Base-by-base conservation (phyloP, 2,113 vertebrate species). In the Pomatorhinus ruficollis region DNA sequence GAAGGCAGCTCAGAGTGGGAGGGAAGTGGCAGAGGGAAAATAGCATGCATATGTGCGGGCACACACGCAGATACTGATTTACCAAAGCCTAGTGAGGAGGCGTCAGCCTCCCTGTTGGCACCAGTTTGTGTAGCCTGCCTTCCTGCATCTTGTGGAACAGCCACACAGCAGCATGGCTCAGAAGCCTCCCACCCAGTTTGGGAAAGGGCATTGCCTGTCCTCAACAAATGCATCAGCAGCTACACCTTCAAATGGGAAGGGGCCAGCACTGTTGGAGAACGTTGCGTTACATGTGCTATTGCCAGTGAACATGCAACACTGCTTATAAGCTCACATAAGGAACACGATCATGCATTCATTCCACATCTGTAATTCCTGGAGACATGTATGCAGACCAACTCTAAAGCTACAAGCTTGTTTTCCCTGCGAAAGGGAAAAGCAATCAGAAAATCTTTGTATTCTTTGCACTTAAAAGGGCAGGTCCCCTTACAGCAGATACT, bases 401-500 rank as follows among this genome's bases (percentile, higher is more conserved):
- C 49, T 44, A 75, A 68, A 70, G 35, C 15, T 53, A 22, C 15
- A 70, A 66, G 12, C 15, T n/a, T 33, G 12, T 63, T 63, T 77
- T 37, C 59, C 33, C 33, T 23, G 30, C 0, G 11, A 53, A 81
- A 65, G 52, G 25, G 5, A 54, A 39, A 60, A 72, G 21, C 30
- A 68, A 85, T 33, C 40, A 71, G 42, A 70, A 90, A 86, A 77
- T 7, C 5, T 40, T 42, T 28, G 19, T 56, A 45, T 75, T 87
- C 60, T 78, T 83, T 89, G 64, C 68, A 54, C 31, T 88, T 92
- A 66, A 21, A 61, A 94, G 79, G 83, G 71, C 71, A 96, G 92
- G 69, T 90, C 21, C 44, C 80, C 60, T 95, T 75, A 70, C 22
- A 83, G 15, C 56, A 96, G 86, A 94, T 94, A 96, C 90, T 95